Base-by-base conservation (phyloP, 2,888 invertebrate genomes). In the Scaptomyza caliginosa region DNA sequence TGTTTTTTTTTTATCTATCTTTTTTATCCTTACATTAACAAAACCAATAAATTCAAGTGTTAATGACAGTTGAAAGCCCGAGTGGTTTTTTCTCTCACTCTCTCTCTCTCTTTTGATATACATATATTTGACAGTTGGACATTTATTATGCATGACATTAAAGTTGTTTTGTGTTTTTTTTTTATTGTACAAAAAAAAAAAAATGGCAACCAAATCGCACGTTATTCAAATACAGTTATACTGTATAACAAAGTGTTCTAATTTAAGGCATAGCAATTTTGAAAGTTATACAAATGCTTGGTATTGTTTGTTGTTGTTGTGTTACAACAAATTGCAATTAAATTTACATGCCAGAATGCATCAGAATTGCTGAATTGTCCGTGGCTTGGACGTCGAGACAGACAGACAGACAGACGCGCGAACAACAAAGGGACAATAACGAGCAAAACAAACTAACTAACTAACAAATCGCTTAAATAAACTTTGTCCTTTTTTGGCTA, bases 401-500 rank as follows among this genome's bases (percentile, higher is more conserved):
- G 2, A 7, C 32, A 2, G 7, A 8, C 3, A 13, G 13, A 32
- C 16, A 4, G 34, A 34, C 34, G 10, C 1, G 13, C 1, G 2
- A 6, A 43, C 17, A 17, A 23, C n/a, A 13, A 13, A 24, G 11
- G 1, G 19, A 36, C 17, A 46, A 45, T 40, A 30, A 40, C 28
- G 26, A 34, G 23, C 26, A 43, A 43, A 51, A 34, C 24, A 69
- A 50, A 55, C 40, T 34, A 55, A 39, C 64, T 66, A 67, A 72
- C 79, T 65, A 86, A 84, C 77, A 80, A 84, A 84, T 77, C 74
- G 87, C 82, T 81, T 74, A 84, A 86, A 87, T 82, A 87, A 85
- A 85, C 79, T 87, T 84, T 81, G 75, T 68, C 76, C 64, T 66
- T 67, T 69, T 67, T 66, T 67, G 56, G 54, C 58, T 54, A 56